Conservation (phyloP, 2,113 vertebrate genomes). For the Antechinus flavipes region DNA sequence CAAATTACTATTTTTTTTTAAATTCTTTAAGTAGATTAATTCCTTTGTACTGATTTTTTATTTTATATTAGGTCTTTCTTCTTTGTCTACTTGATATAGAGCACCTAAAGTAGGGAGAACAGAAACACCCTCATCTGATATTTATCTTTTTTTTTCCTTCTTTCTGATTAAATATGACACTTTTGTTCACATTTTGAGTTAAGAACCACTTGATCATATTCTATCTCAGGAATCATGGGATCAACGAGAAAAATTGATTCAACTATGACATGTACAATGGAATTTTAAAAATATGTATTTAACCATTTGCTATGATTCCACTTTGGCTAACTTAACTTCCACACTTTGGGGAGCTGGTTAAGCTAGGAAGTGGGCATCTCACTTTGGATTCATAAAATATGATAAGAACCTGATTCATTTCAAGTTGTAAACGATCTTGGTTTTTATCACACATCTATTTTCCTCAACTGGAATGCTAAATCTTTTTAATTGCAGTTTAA, state of each 20-base stretch:
- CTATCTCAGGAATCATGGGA: slow-evolving; percentile 34
- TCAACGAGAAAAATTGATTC: slow-evolving; percentile 52
- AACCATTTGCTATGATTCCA: slow-evolving; percentile 68
- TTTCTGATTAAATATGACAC: background rate
- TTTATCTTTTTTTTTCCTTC: slow-evolving; percentile 10
- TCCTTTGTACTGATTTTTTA: background rate
- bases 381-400: slow-evolving; percentile 60
- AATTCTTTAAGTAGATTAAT: background rate
- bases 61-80: background rate
- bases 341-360: slow-evolving; percentile 55
- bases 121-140: background rate
- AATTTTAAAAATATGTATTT: slow-evolving; percentile 66
- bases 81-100: background rate
- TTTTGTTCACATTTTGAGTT: background rate
- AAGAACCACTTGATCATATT: slow-evolving; percentile 38
- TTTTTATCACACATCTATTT: slow-evolving; percentile 45
- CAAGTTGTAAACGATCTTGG: slow-evolving; percentile 51
- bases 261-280: slow-evolving; percentile 49
- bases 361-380: slow-evolving; percentile 52
- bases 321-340: slow-evolving; percentile 46
- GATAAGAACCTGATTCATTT: slow-evolving; percentile 64
- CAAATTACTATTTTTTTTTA: background rate
- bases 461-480: slow-evolving; percentile 70
- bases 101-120: background rate
- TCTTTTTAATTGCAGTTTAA: slow-evolving; percentile 74